A percentile compares a stretch with the other conserved stretches of the same genome.
Conservation (phyloP, 2,888 invertebrate species). For the Selenia dentaria region DNA sequence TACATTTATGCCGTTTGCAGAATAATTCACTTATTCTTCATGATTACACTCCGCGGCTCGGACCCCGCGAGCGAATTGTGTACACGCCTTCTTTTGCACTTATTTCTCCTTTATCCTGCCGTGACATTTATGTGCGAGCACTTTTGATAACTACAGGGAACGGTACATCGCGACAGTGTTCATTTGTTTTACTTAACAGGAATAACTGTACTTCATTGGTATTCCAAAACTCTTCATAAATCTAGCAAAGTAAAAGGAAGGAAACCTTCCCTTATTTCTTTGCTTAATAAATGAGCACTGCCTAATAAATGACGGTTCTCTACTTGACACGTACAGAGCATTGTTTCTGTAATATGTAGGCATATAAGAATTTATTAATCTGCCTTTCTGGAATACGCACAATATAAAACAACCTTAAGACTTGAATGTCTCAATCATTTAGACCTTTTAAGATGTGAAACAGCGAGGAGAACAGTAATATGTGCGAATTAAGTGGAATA, state of each 20-base stretch:
- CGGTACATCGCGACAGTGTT: background rate
- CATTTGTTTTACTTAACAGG: no score
- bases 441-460: no score
- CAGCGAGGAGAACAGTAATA: no score
- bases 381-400: background rate
- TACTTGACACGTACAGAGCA: background rate
- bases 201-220: no score
- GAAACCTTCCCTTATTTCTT: background rate
- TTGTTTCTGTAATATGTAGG: slow-evolving; percentile 1
- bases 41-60: slow-evolving; percentile 38
- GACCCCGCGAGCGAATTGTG: slow-evolving; percentile 28
- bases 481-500: no score
- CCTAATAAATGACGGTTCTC: background rate
- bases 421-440: no score
- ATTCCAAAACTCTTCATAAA: no score
- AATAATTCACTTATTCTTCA: slow-evolving; percentile 35
- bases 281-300: background rate
- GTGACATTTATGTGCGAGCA: background rate
- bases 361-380: slow-evolving; percentile 5
- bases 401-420: no score
- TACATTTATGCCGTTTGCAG: slow-evolving; percentile 39
- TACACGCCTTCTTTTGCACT: slow-evolving; percentile 6
- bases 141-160: background rate
- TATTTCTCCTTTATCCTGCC: slow-evolving; percentile 2
- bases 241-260: background rate